phyloP scores from a whole-genome alignment of 2,797 vertebrate genomes.

The Notoglanidium macrostoma region DNA sequence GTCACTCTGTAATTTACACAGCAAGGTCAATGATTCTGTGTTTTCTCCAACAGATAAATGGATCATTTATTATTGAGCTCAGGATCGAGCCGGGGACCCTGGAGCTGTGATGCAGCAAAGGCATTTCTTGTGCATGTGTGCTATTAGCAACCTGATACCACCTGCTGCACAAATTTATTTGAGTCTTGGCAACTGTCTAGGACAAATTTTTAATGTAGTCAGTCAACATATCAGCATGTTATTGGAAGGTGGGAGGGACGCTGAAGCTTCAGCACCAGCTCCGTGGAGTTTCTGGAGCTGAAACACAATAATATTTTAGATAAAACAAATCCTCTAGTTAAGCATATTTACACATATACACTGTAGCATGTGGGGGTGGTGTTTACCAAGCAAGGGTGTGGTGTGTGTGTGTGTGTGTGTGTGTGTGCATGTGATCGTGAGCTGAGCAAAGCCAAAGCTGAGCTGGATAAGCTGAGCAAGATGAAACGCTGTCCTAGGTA shows the following conservation, averaged over 20 bases:
- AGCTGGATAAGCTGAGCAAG: neutral
- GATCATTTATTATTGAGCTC: neutral
- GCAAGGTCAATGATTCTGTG: constrained; percentile 13
- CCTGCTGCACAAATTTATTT: neutral
- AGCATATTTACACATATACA: neutral
- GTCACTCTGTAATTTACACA: constrained; percentile 31
- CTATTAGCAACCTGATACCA: neutral
- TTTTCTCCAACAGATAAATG: constrained; percentile 1
- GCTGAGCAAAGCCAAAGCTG: neutral
- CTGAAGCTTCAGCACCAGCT: neutral
- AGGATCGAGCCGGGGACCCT: neutral
- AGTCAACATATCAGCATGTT: neutral
- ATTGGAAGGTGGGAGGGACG: neutral
- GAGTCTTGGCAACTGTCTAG: neutral
- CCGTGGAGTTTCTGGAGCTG: neutral
- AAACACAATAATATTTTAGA: neutral
- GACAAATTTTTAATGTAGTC: no score
- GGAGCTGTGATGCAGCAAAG: neutral
- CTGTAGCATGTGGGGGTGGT: no score
- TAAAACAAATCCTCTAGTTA: neutral
- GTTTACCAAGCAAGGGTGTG: no score
- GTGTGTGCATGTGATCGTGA: neutral
- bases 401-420: no score
- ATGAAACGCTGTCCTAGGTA: neutral
- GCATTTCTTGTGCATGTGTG: neutral